Percentiles rank a stretch among this genome's conserved stretches.
Evolutionary conservation across 2,888 invertebrate genomes (phyloP).

Genomic region (Eupithecia tripunctaria): DNA sequence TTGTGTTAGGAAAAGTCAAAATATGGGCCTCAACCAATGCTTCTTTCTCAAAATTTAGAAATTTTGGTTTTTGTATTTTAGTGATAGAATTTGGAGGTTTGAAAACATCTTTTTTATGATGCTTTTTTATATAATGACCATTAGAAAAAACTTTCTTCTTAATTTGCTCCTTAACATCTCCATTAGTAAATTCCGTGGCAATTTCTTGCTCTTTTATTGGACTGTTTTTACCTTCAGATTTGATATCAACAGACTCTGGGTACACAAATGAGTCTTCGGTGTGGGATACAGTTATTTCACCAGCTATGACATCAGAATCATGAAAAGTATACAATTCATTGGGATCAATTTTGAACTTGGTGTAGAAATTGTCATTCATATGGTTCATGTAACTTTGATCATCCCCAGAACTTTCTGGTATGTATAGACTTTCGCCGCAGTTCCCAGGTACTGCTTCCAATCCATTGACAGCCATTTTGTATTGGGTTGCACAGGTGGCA

Average conservation of each 20-base stretch:
- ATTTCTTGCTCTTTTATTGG: constrained; percentile 68
- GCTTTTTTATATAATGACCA: constrained; percentile 65
- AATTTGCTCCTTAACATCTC: constrained; percentile 64
- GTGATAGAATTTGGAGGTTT: constrained; percentile 51
- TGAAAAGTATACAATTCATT: constrained; percentile 81
- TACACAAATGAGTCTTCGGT: constrained; percentile 78
- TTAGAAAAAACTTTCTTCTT: constrained; percentile 65
- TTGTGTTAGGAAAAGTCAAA: constrained; percentile 62
- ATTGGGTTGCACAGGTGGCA: constrained; percentile 80
- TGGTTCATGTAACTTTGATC: constrained; percentile 76
- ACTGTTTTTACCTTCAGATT: constrained; percentile 64
- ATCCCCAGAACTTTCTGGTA: constrained; percentile 75
- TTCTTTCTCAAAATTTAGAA: constrained; percentile 60
- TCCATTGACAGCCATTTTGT: constrained; percentile 73
- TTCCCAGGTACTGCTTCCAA: constrained; percentile 71
- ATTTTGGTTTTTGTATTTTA: constrained; percentile 72
- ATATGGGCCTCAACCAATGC: constrained; percentile 55
- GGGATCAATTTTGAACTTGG: constrained; percentile 82
- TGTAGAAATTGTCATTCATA: constrained; percentile 76
- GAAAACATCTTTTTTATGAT: constrained; percentile 50
- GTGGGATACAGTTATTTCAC: constrained; percentile 79
- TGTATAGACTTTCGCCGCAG: constrained; percentile 76
- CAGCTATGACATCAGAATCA: constrained; percentile 79
- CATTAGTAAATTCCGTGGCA: constrained; percentile 66
- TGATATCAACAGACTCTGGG: constrained; percentile 67